phyloP scores from a whole-genome alignment of 1,140 invertebrate genomes.

The Nymphalis io region DNA sequence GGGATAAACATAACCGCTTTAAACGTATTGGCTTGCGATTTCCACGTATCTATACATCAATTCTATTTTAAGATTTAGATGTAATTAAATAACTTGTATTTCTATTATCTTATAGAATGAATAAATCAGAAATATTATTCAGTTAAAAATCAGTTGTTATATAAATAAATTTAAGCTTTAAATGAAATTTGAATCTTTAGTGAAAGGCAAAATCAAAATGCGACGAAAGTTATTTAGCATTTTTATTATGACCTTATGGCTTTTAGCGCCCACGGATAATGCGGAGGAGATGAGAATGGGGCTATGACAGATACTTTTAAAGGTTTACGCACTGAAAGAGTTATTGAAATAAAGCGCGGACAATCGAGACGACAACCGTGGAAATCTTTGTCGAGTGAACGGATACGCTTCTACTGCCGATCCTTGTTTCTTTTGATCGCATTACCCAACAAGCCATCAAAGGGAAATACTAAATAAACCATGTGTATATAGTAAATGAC shows the following conservation, averaged over 20 bases:
- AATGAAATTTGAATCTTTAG: too few species aligned
- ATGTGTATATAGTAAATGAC: conserved; percentile 36
- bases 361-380: conserved; percentile 48
- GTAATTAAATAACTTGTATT: neutral
- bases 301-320: conserved; percentile 18
- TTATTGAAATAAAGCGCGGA: conserved; percentile 57
- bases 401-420: conserved; percentile 46
- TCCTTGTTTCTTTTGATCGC: conserved; percentile 77
- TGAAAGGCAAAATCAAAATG: neutral
- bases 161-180: too few species aligned
- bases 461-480: conserved; percentile 65
- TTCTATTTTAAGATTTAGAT: neutral
- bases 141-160: too few species aligned
- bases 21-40: conserved; percentile 26
- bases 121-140: too few species aligned
- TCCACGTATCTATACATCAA: conserved; percentile 8
- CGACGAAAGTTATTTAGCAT: conserved; percentile 15
- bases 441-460: conserved; percentile 76
- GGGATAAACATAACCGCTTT: conserved; percentile 51
- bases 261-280: conserved; percentile 16
- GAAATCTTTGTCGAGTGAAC: conserved; percentile 60
- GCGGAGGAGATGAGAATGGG: conserved; percentile 8
- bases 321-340: conserved; percentile 25
- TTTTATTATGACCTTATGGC: neutral
- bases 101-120: too few species aligned